A percentile compares a stretch with the other conserved stretches of the same genome.
Evolutionary conservation across 2,888 invertebrate genomes (phyloP).

Genomic region (Gortyna flavago): DNA sequence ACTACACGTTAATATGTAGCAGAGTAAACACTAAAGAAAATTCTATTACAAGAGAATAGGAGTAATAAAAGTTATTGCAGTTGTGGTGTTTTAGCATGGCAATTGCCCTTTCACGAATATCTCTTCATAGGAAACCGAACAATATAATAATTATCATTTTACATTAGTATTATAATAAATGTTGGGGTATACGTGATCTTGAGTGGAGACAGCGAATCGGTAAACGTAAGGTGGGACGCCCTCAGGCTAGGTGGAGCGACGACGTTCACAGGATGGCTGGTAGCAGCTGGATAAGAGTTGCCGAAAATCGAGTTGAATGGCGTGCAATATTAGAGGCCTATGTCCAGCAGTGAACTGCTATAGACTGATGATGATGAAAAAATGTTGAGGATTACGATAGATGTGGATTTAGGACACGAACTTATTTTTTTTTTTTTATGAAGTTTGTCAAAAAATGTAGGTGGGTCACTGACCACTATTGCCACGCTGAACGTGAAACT

Average conservation of each 20-base stretch:
- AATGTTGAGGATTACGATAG: background rate
- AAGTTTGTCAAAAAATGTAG: background rate
- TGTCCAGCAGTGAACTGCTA: too few species aligned
- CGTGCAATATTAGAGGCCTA: too few species aligned
- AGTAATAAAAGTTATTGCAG: background rate
- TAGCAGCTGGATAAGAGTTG: too few species aligned
- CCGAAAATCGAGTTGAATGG: too few species aligned
- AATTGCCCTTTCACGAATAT: background rate
- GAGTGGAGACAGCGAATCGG: too few species aligned
- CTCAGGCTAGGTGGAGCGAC: too few species aligned
- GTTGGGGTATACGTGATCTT: background rate
- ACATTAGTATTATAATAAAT: background rate
- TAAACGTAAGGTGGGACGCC: too few species aligned
- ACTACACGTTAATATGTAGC: slow-evolving; percentile 46
- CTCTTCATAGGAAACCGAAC: background rate
- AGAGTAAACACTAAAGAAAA: background rate
- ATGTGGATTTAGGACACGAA: background rate
- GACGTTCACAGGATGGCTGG: too few species aligned
- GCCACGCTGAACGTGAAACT: background rate
- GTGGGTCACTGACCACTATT: background rate
- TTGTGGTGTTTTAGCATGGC: background rate
- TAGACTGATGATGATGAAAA: background rate
- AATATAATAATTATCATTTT: background rate
- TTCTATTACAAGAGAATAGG: background rate
- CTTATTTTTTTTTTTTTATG: background rate